Percentiles rank a stretch among this genome's conserved stretches.
These are phyloP conservation scores for Pangasianodon hypophthalmus DNA, from an alignment of 2,113 vertebrate genomes.

Conservation along the genomic window DNA sequence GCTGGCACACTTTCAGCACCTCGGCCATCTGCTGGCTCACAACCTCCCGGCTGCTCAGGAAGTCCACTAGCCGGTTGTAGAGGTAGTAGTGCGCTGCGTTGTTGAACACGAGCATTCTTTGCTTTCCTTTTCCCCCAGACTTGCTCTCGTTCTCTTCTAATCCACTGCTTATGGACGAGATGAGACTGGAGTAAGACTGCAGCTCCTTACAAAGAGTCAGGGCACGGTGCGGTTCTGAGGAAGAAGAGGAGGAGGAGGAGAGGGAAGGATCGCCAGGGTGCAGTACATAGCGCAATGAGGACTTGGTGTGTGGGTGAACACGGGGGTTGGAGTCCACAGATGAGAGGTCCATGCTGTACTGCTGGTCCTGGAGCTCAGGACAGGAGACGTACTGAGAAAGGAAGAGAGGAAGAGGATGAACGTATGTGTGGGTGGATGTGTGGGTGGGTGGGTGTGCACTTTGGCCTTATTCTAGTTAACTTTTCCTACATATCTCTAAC, in stretches of 20 bases:
- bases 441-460: background rate
- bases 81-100: conserved; percentile 96
- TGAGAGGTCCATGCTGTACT: conserved; percentile 78
- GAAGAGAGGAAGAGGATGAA: background rate
- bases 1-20: conserved; percentile 89
- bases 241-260: conserved; percentile 34
- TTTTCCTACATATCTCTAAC: background rate
- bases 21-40: conserved; percentile 91
- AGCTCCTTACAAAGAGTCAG: conserved; percentile 85
- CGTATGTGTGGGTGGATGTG: no score
- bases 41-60: conserved; percentile 90
- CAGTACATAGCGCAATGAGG: conserved; percentile 77
- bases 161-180: conserved; percentile 68
- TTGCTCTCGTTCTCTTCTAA: conserved; percentile 52
- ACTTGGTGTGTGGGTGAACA: conserved; percentile 90
- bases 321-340: conserved; percentile 76
- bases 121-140: conserved; percentile 50
- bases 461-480: background rate
- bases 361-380: conserved; percentile 87
- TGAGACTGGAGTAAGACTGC: conserved; percentile 77
- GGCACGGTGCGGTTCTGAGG: conserved; percentile 73
- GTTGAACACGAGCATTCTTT: conserved; percentile 79
- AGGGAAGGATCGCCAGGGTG: conserved; percentile 63
- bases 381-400: conserved; percentile 84
- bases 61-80: conserved; percentile 94